Percentiles rank a stretch among this genome's conserved stretches.
phyloP scores from a whole-genome alignment of 1,140 invertebrate species.

The Doryteuthis pealeii region DNA sequence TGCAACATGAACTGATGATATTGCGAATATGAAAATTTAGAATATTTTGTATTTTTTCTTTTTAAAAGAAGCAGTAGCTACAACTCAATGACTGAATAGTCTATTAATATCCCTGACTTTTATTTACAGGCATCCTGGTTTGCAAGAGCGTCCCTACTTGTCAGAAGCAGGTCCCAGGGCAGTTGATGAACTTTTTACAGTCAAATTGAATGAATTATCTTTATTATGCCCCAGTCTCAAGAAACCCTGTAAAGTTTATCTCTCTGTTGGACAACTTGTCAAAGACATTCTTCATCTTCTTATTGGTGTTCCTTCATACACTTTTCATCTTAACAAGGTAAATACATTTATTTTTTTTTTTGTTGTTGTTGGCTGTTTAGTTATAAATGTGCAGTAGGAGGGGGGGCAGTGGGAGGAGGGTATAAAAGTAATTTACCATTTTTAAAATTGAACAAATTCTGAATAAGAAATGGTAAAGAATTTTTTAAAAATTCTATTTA shows the following conservation, averaged over 20 bases:
- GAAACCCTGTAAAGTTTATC: constrained; percentile 8
- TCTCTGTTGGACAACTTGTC: constrained; percentile 31
- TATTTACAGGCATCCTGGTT: constrained; percentile 27
- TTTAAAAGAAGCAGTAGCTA: no score
- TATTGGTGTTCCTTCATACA: constrained; percentile 42
- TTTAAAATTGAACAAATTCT: no score
- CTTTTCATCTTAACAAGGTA: constrained; percentile 28
- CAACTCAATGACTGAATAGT: no score
- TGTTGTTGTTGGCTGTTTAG: no score
- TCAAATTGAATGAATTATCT: constrained; percentile 22
- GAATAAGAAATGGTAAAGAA: no score
- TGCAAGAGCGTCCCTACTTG: constrained; percentile 42
- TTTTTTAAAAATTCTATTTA: no score
- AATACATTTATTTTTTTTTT: background rate
- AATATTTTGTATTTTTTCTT: no score
- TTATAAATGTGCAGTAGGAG: no score
- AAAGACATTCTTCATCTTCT: constrained; percentile 40
- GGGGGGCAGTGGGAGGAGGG: no score
- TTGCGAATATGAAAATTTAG: no score
- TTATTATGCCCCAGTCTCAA: constrained; percentile 22
- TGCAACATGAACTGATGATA: no score
- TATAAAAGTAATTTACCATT: no score
- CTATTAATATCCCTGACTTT: background rate
- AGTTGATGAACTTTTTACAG: constrained; percentile 34
- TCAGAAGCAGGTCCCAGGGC: constrained; percentile 43